Base-by-base conservation (phyloP, 2,797 vertebrate genomes). In the Falco cherrug region DNA sequence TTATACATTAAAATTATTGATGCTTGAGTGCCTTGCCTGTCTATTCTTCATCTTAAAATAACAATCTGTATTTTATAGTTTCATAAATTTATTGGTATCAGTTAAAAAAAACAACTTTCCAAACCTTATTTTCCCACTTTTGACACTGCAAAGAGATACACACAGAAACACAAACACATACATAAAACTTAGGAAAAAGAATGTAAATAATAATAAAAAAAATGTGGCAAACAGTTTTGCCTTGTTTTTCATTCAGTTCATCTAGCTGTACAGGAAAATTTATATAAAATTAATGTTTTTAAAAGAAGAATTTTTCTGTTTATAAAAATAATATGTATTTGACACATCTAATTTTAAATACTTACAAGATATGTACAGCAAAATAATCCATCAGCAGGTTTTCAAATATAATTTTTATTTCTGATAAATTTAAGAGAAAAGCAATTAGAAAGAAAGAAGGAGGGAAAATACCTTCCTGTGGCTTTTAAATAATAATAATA, bases 401-500 rank as follows among this genome's bases (percentile, higher is more conserved):
- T 70, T 69, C 12, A 45, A 16, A 39, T 39, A 39, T 39, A 39
- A 39, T 24, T 15, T 37, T 4, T 18, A 28, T 85, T 73, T 48
- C 21, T 50, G 11, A 67, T 7, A 41, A 77, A 26, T 47, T 73
- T 76, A 76, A 53, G 26, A 6, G 16, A 54, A 81, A 93, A 82
- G 1, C 3, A 63, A 28, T 16, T 53, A 43, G 33, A 90, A 88
- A 84, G 35, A 84, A 65, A 71, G 20, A 17, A 43, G 41, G 41
- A 41, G 41, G 16, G 43, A 57, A 47, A 39, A 1, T 75, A 67
- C 20, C 26, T 77, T 88, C 10, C 13, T 50, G 79, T 82, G 65
- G 60, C 80, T 81, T 94, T 91, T 53, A 87, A 69, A 45, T 88
- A 82, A 37, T 88, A 65, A 45, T 45, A 67, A 92, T 37, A 87